A percentile compares a stretch with the other conserved stretches of the same genome.
phyloP scores from a whole-genome alignment of 2,113 vertebrate species.

The Gadus macrocephalus region DNA sequence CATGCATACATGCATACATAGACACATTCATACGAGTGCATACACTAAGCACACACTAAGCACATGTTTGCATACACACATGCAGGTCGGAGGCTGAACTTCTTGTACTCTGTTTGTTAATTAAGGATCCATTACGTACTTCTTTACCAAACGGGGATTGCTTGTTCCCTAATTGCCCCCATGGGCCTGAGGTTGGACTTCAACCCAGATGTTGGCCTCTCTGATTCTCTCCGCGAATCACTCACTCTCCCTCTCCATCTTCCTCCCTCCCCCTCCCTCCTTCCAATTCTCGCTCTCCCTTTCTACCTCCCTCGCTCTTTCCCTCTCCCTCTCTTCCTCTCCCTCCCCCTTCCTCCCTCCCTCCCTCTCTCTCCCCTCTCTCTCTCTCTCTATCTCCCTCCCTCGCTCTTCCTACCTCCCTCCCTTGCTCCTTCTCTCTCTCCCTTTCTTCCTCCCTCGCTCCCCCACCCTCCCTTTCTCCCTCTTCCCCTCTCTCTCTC shows the following conservation, averaged over 20 bases:
- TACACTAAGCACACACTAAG: too few relatives aligned
- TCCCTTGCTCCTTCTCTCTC: too few relatives aligned
- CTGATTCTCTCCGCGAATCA: slow-evolving; percentile 13
- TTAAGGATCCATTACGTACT: slow-evolving; percentile 37
- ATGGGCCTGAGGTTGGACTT: slow-evolving; percentile 27
- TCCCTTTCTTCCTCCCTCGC: too few relatives aligned
- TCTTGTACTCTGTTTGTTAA: slow-evolving; percentile 20
- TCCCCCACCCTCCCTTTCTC: too few relatives aligned
- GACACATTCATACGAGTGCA: too few relatives aligned
- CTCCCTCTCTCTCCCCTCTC: slow-evolving; percentile 27
- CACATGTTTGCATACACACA: neutral
- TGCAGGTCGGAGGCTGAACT: neutral
- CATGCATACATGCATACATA: too few relatives aligned
- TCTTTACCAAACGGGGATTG: slow-evolving; percentile 44
- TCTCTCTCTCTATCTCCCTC: neutral
- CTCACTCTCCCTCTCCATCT: neutral
- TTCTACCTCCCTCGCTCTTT: neutral
- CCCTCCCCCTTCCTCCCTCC: slow-evolving; percentile 8
- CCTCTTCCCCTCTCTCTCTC: too few relatives aligned
- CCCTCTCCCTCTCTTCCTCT: slow-evolving; percentile 10
- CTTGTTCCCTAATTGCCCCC: slow-evolving; percentile 48
- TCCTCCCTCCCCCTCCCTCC: too few relatives aligned
- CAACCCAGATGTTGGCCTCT: slow-evolving; percentile 59
- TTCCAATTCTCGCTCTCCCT: slow-evolving; percentile 8
- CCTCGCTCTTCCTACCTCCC: too few relatives aligned